phyloP scores from a whole-genome alignment of 2,888 invertebrate species.

The Reticulitermes lucifugus region DNA sequence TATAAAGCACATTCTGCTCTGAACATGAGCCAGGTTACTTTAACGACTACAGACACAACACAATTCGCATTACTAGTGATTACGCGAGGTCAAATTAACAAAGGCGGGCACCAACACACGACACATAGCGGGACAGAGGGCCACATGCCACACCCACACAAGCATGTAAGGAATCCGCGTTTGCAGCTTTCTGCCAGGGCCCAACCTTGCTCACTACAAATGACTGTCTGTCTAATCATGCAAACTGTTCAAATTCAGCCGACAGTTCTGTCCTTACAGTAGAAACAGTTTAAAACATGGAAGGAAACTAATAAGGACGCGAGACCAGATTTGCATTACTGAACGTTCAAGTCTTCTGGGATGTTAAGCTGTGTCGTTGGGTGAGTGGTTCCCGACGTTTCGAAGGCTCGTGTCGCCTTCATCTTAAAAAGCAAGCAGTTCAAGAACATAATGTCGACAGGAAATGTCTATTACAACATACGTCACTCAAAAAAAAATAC shows the following conservation, averaged over 20 bases:
- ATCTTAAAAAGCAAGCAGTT: no score
- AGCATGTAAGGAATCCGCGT: conserved; percentile 17
- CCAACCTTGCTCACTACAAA: neutral
- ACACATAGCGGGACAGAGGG: neutral
- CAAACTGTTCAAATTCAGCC: neutral
- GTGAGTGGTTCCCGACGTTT: no score
- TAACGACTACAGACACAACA: neutral
- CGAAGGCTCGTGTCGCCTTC: no score
- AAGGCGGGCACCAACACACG: conserved; percentile 4
- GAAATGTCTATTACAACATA: no score
- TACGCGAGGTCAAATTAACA: conserved; percentile 11
- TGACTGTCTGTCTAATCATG: conserved; percentile 17
- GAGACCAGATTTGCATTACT: no score
- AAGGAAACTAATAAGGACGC: no score
- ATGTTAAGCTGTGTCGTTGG: no score
- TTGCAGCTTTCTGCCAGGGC: conserved; percentile 12
- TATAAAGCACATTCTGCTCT: neutral
- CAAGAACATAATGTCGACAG: no score
- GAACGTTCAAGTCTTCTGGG: no score
- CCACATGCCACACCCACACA: conserved; percentile 30
- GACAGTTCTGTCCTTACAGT: neutral
- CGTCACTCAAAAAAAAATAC: no score
- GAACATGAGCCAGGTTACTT: neutral
- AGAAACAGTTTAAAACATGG: neutral
- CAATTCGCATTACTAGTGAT: neutral